These are phyloP conservation scores for Drosophila anomalata DNA, from an alignment of 2,888 invertebrate genomes.

Conservation along the genomic window DNA sequence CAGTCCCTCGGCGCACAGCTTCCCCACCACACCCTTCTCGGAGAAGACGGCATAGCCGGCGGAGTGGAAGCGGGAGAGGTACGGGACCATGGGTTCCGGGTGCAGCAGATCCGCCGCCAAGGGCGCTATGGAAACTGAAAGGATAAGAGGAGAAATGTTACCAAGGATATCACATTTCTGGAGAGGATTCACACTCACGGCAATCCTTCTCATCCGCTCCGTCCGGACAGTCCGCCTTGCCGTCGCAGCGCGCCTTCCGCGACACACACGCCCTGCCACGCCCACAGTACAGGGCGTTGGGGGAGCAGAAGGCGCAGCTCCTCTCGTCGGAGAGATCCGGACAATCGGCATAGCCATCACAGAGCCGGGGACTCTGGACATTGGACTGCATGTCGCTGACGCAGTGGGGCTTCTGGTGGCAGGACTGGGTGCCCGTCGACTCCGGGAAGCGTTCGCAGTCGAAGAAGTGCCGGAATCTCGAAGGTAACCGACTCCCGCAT, in stretches of 20 bases:
- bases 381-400: constrained; percentile 89
- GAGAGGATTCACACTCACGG: constrained; percentile 86
- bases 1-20: constrained; percentile 92
- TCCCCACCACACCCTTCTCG: constrained; percentile 91
- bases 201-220: constrained; percentile 94
- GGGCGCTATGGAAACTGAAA: constrained; percentile 90
- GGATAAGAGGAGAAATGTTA: neutral
- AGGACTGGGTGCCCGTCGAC: constrained; percentile 89
- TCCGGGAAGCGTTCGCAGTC: constrained; percentile 93
- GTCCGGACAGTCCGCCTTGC: constrained; percentile 92
- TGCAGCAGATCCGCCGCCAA: constrained; percentile 87
- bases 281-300: constrained; percentile 91
- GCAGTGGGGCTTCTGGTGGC: constrained; percentile 92
- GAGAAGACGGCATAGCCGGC: constrained; percentile 94
- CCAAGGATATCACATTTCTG: neutral
- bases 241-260: constrained; percentile 90
- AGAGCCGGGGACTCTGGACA: constrained; percentile 90
- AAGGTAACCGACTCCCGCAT: constrained; percentile 90
- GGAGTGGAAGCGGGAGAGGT: constrained; percentile 88
- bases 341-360: constrained; percentile 95
- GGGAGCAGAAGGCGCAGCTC: constrained; percentile 91
- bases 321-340: constrained; percentile 92
- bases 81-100: constrained; percentile 88
- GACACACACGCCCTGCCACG: constrained; percentile 90
- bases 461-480: constrained; percentile 88